Evolutionary conservation across 2,888 invertebrate species (phyloP).

Genomic region (Nomada lathburiana): DNA sequence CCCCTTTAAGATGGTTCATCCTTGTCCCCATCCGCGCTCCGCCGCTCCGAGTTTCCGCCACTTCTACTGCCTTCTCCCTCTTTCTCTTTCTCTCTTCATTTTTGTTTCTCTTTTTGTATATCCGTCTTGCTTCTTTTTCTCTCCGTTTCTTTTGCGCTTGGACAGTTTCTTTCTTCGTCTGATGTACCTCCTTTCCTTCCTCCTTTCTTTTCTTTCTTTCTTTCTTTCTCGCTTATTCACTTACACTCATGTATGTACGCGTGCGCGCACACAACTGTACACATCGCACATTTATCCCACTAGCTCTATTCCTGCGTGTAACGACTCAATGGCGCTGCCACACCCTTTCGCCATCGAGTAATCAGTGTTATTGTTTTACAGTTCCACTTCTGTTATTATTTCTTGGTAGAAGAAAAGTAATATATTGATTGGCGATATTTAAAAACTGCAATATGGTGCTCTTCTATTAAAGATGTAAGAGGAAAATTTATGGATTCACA

Average conservation of each 20-base stretch:
- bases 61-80: conserved; percentile 64
- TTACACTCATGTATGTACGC: conserved; percentile 8
- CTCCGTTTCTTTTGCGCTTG: conserved; percentile 26
- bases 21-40: conserved; percentile 76
- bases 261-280: conserved; percentile 35
- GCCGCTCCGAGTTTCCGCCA: conserved; percentile 70
- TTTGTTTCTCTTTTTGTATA: conserved; percentile 44
- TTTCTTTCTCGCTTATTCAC: conserved; percentile 56
- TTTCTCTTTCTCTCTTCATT: conserved; percentile 41
- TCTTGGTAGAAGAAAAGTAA: conserved; percentile 57
- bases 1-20: conserved; percentile 84
- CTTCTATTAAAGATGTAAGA: conserved; percentile 1
- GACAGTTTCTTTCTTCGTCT: conserved; percentile 11
- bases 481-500: not conserved
- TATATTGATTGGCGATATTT: conserved; percentile 59
- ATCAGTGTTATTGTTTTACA: conserved; percentile 83
- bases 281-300: conserved; percentile 68
- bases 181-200: not conserved
- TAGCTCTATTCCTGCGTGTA: conserved; percentile 81
- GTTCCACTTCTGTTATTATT: conserved; percentile 74
- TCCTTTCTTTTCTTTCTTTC: conserved; percentile 30
- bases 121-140: conserved; percentile 45
- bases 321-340: conserved; percentile 84
- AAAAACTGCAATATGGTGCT: conserved; percentile 25
- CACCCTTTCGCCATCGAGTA: conserved; percentile 83